Evolutionary conservation across 2,797 vertebrate genomes (phyloP).

Genomic region (Chromis chromis): DNA sequence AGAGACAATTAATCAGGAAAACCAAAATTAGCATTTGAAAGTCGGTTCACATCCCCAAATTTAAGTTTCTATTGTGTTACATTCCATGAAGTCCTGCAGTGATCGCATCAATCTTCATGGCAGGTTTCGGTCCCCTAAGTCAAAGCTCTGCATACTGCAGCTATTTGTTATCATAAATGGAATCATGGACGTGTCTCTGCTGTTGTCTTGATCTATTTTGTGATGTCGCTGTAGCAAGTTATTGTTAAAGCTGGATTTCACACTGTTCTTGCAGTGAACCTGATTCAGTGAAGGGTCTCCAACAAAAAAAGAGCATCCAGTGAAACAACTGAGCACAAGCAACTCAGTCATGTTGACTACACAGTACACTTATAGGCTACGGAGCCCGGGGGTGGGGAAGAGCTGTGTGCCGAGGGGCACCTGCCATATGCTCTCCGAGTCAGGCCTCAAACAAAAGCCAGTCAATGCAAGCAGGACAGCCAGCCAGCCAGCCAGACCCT

Average conservation of each 20-base stretch:
- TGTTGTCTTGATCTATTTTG: constrained; percentile 7
- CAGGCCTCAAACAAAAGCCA: constrained; percentile 84
- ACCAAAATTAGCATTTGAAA: constrained; percentile 15
- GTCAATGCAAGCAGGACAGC: constrained; percentile 76
- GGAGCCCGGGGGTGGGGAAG: constrained; percentile 72
- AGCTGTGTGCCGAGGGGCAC: constrained; percentile 82
- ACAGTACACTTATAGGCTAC: constrained; percentile 46
- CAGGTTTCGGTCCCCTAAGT: constrained; percentile 53
- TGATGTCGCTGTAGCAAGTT: constrained; percentile 7
- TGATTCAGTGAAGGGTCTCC: constrained; percentile 10
- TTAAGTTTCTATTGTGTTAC: constrained; percentile 55
- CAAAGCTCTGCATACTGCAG: constrained; percentile 50
- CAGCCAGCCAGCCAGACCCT: constrained; percentile 66
- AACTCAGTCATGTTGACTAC: constrained; percentile 48
- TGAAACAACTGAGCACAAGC: constrained; percentile 31
- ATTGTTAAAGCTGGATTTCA: constrained; percentile 8
- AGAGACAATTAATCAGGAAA: constrained; percentile 33
- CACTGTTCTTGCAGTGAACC: constrained; percentile 21
- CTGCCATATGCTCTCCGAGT: constrained; percentile 85
- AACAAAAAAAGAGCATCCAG: constrained; percentile 59
- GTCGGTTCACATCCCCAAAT: constrained; percentile 5
- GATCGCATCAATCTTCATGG: constrained; percentile 69
- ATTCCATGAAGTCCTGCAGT: constrained; percentile 58
- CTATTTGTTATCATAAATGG: constrained; percentile 62
- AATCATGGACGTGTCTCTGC: constrained; percentile 38